phyloP scores from a whole-genome alignment of 1,140 invertebrate species.

The Cyclina sinensis region DNA sequence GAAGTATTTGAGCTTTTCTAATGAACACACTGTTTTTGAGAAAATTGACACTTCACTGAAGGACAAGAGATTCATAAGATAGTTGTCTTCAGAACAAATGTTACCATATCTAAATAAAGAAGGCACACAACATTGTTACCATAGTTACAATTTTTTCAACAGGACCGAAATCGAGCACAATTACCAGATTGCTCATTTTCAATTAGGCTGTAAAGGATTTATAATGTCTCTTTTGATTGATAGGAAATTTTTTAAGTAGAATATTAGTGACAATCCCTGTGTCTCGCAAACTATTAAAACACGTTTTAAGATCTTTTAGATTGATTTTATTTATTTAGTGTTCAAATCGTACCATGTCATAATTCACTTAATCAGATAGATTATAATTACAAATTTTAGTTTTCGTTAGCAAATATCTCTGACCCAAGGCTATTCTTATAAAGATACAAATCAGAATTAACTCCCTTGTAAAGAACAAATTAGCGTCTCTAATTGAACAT shows the following conservation, averaged over 20 bases:
- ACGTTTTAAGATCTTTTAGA: background rate
- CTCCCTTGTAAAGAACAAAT: conserved; percentile 1
- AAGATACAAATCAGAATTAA: conserved; percentile 1
- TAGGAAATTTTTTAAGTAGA: background rate
- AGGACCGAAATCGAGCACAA: too few species aligned
- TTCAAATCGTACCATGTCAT: conserved; percentile 16
- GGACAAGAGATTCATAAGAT: too few species aligned
- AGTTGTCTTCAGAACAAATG: too few species aligned
- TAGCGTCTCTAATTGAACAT: background rate
- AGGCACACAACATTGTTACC: too few species aligned
- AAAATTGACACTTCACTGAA: too few species aligned
- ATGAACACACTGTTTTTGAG: too few species aligned
- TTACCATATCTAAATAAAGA: too few species aligned
- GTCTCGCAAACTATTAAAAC: conserved; percentile 27
- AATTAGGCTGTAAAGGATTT: background rate
- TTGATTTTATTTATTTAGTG: background rate
- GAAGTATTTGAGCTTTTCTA: too few species aligned
- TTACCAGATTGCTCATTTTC: too few species aligned
- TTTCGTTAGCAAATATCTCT: background rate
- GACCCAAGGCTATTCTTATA: conserved; percentile 15
- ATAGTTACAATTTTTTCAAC: too few species aligned
- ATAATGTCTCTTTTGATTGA: conserved; percentile 3
- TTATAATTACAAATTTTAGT: background rate
- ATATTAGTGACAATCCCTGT: background rate
- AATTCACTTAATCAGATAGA: conserved; percentile 8